These are phyloP conservation scores for Sinelater perroti DNA, from an alignment of 2,888 invertebrate genomes.

Conservation along the genomic window DNA sequence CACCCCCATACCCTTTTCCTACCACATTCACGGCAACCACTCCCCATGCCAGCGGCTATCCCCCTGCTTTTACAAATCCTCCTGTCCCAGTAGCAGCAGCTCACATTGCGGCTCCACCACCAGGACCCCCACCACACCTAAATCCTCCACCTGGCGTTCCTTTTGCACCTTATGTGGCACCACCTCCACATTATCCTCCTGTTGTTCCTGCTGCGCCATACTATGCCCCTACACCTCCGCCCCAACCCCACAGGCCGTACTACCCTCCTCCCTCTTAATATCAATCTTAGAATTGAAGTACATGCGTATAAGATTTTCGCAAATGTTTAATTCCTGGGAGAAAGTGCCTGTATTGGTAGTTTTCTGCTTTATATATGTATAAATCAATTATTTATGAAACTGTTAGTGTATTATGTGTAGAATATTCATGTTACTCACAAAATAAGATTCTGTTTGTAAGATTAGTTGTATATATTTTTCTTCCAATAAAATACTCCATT, in stretches of 20 bases:
- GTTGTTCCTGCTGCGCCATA: slow-evolving; percentile 62
- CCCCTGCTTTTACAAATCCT: slow-evolving; percentile 61
- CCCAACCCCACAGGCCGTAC: slow-evolving; percentile 57
- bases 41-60: slow-evolving; percentile 45
- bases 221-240: slow-evolving; percentile 54
- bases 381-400: no score
- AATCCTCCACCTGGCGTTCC: slow-evolving; percentile 52
- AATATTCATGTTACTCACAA: no score
- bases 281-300: no score
- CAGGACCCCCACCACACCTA: slow-evolving; percentile 61
- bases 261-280: slow-evolving; percentile 56
- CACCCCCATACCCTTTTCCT: slow-evolving; percentile 55
- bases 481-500: no score
- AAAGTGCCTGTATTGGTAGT: no score
- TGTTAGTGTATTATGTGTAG: no score
- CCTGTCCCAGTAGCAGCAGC: slow-evolving; percentile 50
- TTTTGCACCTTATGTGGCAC: slow-evolving; percentile 52
- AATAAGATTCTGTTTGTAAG: no score
- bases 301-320: no score
- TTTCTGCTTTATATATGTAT: no score
- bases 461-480: no score
- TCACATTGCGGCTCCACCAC: slow-evolving; percentile 59
- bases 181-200: slow-evolving; percentile 57
- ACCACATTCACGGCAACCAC: slow-evolving; percentile 52
- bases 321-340: no score